These are phyloP conservation scores for Haliaeetus leucogaster DNA, from an alignment of 2,113 vertebrate species.

Conservation along the genomic window DNA sequence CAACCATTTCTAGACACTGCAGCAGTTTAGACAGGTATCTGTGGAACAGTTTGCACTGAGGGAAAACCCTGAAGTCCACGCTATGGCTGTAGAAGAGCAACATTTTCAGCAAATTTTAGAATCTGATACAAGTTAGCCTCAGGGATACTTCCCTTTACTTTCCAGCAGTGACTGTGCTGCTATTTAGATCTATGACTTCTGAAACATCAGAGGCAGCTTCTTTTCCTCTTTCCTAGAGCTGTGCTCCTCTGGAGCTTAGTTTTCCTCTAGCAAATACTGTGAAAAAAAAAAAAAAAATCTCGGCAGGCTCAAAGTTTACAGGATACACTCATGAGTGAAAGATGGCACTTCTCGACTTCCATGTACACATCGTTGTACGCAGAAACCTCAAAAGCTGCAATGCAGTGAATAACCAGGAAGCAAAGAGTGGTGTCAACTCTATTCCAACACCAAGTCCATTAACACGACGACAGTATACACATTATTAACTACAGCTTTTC, in stretches of 20 bases:
- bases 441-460: neutral
- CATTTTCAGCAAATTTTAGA: neutral
- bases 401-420: neutral
- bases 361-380: rapidly evolving
- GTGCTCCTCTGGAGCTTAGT: neutral
- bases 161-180: rapidly evolving
- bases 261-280: neutral
- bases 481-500: neutral
- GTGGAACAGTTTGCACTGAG: neutral
- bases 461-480: rapidly evolving
- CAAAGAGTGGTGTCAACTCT: rapidly evolving
- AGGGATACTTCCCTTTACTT: neutral
- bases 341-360: rapidly evolving
- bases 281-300: neutral
- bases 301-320: neutral
- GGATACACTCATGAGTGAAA: rapidly evolving
- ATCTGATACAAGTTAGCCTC: neutral
- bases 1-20: neutral
- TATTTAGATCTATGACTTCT: neutral
- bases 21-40: neutral
- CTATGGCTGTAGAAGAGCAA: neutral
- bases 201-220: neutral
- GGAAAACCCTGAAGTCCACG: rapidly evolving
- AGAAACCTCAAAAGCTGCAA: neutral
- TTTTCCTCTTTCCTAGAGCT: neutral